These are phyloP conservation scores for Ophion ellenae DNA, from an alignment of 2,888 invertebrate species.

Conservation along the genomic window DNA sequence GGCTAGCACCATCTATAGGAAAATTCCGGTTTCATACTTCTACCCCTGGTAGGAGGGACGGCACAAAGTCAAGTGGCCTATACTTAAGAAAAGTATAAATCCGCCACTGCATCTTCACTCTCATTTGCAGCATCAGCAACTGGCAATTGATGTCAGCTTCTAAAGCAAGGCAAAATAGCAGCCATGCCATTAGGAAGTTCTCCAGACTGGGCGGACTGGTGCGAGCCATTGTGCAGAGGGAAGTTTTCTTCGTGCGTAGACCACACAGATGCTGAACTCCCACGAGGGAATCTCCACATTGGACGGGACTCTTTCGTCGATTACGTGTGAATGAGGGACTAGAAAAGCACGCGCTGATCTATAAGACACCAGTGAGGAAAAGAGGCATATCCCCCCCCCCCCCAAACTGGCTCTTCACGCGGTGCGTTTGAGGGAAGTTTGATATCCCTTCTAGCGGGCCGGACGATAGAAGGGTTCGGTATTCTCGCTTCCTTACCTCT, in stretches of 20 bases:
- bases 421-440: slow-evolving; percentile 54
- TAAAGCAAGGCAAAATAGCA: slow-evolving; percentile 16
- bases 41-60: too few relatives aligned
- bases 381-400: neutral
- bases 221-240: too few relatives aligned
- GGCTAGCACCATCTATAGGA: too few relatives aligned
- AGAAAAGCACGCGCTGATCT: slow-evolving; percentile 17
- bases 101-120: neutral
- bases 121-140: neutral
- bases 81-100: too few relatives aligned
- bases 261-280: slow-evolving; percentile 12
- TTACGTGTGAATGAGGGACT: slow-evolving; percentile 56
- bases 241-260: too few relatives aligned
- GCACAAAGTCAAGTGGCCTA: too few relatives aligned
- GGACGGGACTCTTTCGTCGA: slow-evolving; percentile 39
- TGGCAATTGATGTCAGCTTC: neutral
- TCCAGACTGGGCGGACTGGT: neutral
- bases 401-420: slow-evolving; percentile 14
- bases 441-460: slow-evolving; percentile 38
- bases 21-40: too few relatives aligned
- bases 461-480: slow-evolving; percentile 21
- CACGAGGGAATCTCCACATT: slow-evolving; percentile 48
- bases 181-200: slow-evolving; percentile 1
- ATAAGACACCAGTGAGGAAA: neutral
- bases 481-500: slow-evolving; percentile 45